Evolutionary conservation across 2,113 vertebrate species (phyloP), one percentile per base, ranked within the genome.

Genomic region (Chaetodon auriga): DNA sequence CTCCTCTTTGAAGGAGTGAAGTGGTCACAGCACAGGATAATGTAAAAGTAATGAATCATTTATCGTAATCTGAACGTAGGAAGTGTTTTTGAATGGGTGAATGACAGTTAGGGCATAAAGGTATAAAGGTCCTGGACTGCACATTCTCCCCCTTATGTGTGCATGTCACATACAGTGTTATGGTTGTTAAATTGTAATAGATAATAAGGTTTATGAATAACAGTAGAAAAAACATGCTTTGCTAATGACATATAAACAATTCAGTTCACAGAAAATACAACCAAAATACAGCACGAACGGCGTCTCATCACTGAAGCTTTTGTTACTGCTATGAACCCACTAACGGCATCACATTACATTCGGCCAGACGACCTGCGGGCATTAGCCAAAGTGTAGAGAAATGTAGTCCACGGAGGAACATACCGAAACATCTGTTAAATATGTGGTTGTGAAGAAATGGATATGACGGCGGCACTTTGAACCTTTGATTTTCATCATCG

Each of bases 371-470:
- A 75, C 83, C 85, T 48, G 9, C 46, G 62, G 81, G 74, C 75
- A 55, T 64, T 21, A 45, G 46, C 60, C 64, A 38, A 41, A 76
- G 84, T 62, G 41, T 14, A 30, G 46, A 83, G 81, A 77, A 74
- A 79, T 83, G 79, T 80, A 74, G 53, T 76, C 70, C 69, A 13
- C 68, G 69, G 72, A 77, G 43, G 74, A 88, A 80, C 75, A 72
- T 36, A 76, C 81, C 77, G 83, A 66, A 89, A 89, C 84, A 81
- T 57, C 81, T 91, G 68, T 91, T 86, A 80, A 78, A 78, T n/a
- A 60, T 75, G 73, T 72, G 76, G 69, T 58, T 60, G 77, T 46
- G 82, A 53, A 74, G 70, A 83, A 78, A 74, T 43, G 21, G 57
- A 74, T 55, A 63, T 5, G 15, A 68, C 83, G 55, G 62, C 71